Evolutionary conservation across 2,113 vertebrate genomes (phyloP).

Genomic region (Corythoichthys intestinalis): DNA sequence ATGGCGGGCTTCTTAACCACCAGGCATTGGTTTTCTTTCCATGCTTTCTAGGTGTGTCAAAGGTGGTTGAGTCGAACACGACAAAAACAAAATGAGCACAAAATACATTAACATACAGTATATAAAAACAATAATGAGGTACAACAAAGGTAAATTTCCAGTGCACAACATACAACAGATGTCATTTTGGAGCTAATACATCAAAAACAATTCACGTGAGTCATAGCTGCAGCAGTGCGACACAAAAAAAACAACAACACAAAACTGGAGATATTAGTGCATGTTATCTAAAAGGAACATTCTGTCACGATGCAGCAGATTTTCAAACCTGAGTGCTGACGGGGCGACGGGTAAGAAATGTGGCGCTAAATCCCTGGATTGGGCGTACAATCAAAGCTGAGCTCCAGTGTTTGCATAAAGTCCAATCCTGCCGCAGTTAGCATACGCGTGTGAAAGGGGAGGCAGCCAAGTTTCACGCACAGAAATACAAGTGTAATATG

Average conservation of each 20-base stretch:
- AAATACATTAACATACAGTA: neutral
- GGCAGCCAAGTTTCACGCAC: neutral
- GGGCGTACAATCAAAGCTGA: neutral
- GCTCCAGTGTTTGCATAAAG: conserved; percentile 4
- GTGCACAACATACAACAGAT: conserved; percentile 6
- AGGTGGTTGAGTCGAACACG: neutral
- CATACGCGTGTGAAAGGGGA: neutral
- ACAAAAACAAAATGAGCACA: neutral
- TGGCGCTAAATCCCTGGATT: neutral
- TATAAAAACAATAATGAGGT: neutral
- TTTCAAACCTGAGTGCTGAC: conserved; percentile 17
- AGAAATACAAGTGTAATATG: neutral
- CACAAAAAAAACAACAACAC: neutral
- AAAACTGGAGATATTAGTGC: neutral
- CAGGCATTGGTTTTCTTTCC: too few species aligned
- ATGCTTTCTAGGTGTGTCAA: neutral
- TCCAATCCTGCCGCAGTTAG: neutral
- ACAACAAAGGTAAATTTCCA: neutral
- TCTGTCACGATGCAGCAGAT: conserved; percentile 9
- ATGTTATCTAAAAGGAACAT: conserved; percentile 7
- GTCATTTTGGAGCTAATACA: neutral
- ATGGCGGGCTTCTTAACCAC: too few species aligned
- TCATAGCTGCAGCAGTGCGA: neutral
- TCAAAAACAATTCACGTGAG: neutral
- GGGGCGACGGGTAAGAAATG: neutral